These are phyloP conservation scores for Scaptomyza pallida DNA, from an alignment of 1,140 invertebrate species.

Conservation along the genomic window DNA sequence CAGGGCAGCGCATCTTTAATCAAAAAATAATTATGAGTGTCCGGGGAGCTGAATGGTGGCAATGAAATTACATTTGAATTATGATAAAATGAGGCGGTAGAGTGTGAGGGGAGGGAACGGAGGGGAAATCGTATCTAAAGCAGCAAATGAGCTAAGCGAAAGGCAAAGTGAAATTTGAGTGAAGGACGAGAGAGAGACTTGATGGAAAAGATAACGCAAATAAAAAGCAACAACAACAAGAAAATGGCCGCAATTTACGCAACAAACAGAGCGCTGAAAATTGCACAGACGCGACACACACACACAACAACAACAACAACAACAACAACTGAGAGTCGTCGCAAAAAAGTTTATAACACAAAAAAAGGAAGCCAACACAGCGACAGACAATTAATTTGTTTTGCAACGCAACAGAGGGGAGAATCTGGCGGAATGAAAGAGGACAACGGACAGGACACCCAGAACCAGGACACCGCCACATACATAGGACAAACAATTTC, in stretches of 20 bases:
- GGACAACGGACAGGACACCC: conserved; percentile 6
- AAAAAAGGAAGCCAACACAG: conserved; percentile 21
- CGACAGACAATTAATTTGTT: conserved; percentile 79
- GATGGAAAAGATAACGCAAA: conserved; percentile 35
- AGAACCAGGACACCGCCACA: not conserved
- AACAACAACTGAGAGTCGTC: too few relatives aligned
- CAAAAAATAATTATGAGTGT: conserved; percentile 79
- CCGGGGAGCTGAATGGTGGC: conserved; percentile 51
- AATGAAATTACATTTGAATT: conserved; percentile 78
- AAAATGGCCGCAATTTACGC: conserved; percentile 62
- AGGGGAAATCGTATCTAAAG: conserved; percentile 9
- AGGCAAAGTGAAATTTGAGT: conserved; percentile 67
- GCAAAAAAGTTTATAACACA: conserved; percentile 66
- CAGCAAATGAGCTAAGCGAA: conserved; percentile 76
- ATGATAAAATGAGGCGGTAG: conserved; percentile 44
- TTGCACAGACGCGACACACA: conserved; percentile 38
- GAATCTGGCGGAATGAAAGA: conserved; percentile 4
- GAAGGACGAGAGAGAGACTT: conserved; percentile 19
- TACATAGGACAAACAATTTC: conserved; percentile 65
- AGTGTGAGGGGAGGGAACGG: not conserved
- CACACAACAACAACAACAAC: too few relatives aligned
- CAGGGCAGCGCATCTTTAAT: conserved; percentile 61
- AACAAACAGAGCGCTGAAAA: conserved; percentile 66
- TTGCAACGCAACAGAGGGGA: conserved; percentile 53
- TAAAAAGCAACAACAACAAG: conserved; percentile 39